phyloP scores from a whole-genome alignment of 92 coral and sea anemone species.

The Zoanthus gigantus region DNA sequence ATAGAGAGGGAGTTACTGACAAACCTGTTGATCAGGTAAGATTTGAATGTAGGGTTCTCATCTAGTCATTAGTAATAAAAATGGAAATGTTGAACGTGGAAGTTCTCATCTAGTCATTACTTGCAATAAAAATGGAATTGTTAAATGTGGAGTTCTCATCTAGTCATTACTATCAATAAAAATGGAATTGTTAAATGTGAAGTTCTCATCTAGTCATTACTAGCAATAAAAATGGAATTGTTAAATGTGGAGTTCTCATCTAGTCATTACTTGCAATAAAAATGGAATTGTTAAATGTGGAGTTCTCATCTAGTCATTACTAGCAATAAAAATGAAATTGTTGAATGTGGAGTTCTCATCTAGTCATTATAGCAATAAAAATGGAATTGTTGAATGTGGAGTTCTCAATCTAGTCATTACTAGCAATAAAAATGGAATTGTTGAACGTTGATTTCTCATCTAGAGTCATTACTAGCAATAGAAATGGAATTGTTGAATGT shows the following conservation, averaged over 20 bases:
- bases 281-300: neutral
- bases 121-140: neutral
- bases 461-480: neutral
- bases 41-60: neutral
- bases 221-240: too few relatives aligned
- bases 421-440: too few relatives aligned
- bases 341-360: too few relatives aligned
- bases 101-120: neutral
- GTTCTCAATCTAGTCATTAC: too few relatives aligned
- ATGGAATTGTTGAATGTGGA: neutral
- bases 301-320: neutral
- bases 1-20: constrained; percentile 67
- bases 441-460: neutral
- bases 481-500: neutral
- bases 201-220: too few relatives aligned
- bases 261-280: neutral
- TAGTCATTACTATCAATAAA: too few relatives aligned
- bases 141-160: too few relatives aligned
- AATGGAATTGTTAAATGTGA: neutral
- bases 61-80: neutral
- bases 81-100: neutral
- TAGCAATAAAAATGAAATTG: neutral
- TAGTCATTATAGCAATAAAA: too few relatives aligned
- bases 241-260: neutral
- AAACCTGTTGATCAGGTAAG: constrained; percentile 68